Base-by-base conservation (phyloP, 2,797 vertebrate genomes). In the Malurus splendens region DNA sequence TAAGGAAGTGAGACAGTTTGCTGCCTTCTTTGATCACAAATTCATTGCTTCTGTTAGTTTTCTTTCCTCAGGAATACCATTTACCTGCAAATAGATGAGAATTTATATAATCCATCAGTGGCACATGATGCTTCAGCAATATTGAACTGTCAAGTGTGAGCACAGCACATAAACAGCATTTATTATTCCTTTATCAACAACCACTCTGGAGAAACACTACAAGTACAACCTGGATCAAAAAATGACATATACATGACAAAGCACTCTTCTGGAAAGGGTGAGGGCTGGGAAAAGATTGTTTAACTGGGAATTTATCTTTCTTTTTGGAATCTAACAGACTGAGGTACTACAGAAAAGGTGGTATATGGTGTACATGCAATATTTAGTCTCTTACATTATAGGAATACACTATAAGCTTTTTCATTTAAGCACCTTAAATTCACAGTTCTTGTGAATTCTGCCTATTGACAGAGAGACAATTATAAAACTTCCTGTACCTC, bases 61-160 rank as follows among this genome's bases (percentile, higher is more conserved):
- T 89, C 98, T 97, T 95, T 99, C 99, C 96, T 99, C 99, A 99
- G 99, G 99, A 98, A 99, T 99, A 98, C 99, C 99, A 99, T 99
- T 99, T 99, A 99, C 98, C 99, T 99, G 92, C 45, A 59, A 97
- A 96, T 1, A 90, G 61, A 94, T 47, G 61, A 95, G 68, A 96
- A 76, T 61, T 54, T 25, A 50, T 30, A 57, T 42, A 76, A 44
- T 24, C 42, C 60, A 30, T 60, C 47, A 74, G 51, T 56, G 39
- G 45, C 50, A 73, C 39, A 6, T 18, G 71, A 24, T 50, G 45
- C 33, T 66, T 68, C 30, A 64, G 23, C n/a, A 56, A 12, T 9
- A 36, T 0, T 27, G 42, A 89, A 28, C 17, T 45, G 47, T 45
- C 33, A 42, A 3, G 0, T 9, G 52, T 36, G 9, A 41, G 18